phyloP scores from a whole-genome alignment of 2,113 vertebrate species.

The Chionis minor region DNA sequence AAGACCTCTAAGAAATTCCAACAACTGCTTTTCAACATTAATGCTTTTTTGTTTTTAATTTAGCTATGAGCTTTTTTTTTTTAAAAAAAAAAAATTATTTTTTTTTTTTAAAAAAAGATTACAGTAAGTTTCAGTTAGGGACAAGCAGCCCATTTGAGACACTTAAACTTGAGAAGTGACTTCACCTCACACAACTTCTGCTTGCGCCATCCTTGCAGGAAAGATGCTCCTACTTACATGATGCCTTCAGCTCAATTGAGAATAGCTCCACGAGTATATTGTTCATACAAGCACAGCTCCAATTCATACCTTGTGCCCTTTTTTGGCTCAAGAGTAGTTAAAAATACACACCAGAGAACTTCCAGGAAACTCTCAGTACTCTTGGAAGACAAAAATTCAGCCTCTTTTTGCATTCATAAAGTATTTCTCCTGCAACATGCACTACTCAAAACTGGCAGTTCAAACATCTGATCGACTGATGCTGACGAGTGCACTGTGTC shows the following conservation, averaged over 20 bases:
- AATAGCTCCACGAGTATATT: background rate
- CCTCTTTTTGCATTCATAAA: background rate
- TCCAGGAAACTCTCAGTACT: background rate
- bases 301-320: background rate
- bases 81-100: background rate
- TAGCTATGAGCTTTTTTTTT: background rate
- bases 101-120: background rate
- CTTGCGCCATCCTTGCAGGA: background rate
- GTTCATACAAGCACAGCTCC: background rate
- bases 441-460: background rate
- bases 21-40: background rate
- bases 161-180: background rate
- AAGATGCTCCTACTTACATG: background rate
- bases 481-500: background rate
- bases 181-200: background rate
- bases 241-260: background rate
- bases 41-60: background rate
- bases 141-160: background rate
- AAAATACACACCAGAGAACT: background rate
- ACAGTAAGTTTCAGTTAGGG: background rate
- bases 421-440: background rate
- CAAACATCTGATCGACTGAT: background rate
- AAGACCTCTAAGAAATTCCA: background rate
- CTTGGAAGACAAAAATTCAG: background rate
- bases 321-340: background rate